Base-by-base conservation (phyloP, 2,113 vertebrate genomes). In the Pomatorhinus ruficollis region DNA sequence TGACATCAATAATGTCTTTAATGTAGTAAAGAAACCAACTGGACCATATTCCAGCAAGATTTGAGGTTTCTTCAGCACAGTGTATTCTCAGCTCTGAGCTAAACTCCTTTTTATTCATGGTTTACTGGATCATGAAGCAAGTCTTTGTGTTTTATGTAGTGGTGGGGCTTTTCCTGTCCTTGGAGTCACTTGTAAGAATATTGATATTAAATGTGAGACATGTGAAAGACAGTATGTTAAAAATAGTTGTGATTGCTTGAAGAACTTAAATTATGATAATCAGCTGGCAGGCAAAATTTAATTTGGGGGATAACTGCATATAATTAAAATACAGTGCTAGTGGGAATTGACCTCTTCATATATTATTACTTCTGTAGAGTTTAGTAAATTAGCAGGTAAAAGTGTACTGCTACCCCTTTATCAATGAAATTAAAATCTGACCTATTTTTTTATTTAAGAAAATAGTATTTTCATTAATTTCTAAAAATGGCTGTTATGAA, bases 271-370 rank as follows among this genome's bases (percentile, higher is more conserved):
- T 74, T 87, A 88, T 49, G 6, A n/a, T 71, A 66, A 81, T 90
- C 56, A 94, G 10, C 45, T 91, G 64, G 25, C 57, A 84, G 71
- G 49, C 23, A 93, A 95, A 88, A 93, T 72, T 92, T 90, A 87
- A 89, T 93, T 89, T 90, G 37, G 18, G 63, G 76, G 40, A 84
- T 61, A 89, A 81, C 40, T 33, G 21, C 66, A 68, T 68, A 88
- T 97, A 96, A 97, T 90, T 95, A 93, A 97, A 89, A 93, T 40
- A 77, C 24, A 89, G 45, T 82, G 59, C 60, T 79, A 49, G 15
- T 82, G 90, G 69, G 87, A 83, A 84, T 45, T 96, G 65, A 93
- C 71, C 81, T 95, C 72, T 90, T 79, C 49, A 37, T 94, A 54
- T 65, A n/a, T 77, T 71, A 63, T 93, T 91, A 85, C 40, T 75